Percentiles rank a stretch among this genome's conserved stretches.
Evolutionary conservation across 1,140 invertebrate genomes (phyloP).

Genomic region (Hyles vespertilio): DNA sequence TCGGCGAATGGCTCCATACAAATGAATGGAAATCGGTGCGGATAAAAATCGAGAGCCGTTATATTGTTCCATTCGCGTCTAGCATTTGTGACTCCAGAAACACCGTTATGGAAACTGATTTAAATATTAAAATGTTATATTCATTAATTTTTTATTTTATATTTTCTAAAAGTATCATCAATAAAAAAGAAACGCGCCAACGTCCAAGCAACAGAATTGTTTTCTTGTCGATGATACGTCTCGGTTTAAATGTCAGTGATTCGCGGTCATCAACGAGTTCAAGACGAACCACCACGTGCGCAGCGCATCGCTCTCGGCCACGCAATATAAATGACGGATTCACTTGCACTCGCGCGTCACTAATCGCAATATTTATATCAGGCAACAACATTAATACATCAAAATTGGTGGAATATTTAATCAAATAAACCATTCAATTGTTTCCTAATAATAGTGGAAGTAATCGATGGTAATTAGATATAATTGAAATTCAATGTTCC

Average conservation of each 20-base stretch:
- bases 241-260: constrained; percentile 37
- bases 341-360: constrained; percentile 33
- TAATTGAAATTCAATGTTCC: background rate
- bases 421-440: background rate
- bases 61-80: background rate
- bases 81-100: constrained; percentile 3
- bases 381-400: background rate
- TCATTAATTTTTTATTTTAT: too few relatives aligned
- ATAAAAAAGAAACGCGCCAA: too few relatives aligned
- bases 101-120: background rate
- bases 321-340: constrained; percentile 58
- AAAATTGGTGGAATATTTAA: background rate
- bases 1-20: constrained; percentile 1
- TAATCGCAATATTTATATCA: too few relatives aligned
- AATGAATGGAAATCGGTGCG: constrained; percentile 7
- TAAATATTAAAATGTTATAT: too few relatives aligned
- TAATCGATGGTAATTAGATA: constrained; percentile 1
- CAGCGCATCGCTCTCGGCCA: constrained; percentile 32
- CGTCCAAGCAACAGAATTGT: constrained; percentile 11
- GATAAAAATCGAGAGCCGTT: constrained; percentile 1
- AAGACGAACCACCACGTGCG: constrained; percentile 43
- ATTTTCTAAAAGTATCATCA: too few relatives aligned
- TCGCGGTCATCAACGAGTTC: constrained; percentile 52
- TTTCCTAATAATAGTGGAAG: background rate
- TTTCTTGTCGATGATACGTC: constrained; percentile 18